Percentiles rank a stretch among this genome's conserved stretches.
Evolutionary conservation across 2,888 invertebrate species (phyloP).

Genomic region (Dolomedes plantarius): DNA sequence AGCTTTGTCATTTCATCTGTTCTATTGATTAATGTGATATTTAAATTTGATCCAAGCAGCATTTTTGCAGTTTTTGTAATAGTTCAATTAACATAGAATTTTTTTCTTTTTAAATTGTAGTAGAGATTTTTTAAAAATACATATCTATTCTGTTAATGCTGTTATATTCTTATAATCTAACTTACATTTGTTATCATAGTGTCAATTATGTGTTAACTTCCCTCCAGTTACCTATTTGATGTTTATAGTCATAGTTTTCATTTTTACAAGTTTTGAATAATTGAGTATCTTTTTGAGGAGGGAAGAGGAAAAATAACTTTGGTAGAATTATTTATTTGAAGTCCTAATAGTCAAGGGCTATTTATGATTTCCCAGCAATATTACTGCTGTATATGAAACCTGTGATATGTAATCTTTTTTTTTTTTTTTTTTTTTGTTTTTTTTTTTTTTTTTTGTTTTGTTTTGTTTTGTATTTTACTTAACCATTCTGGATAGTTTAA

Average conservation of each 20-base stretch:
- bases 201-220: no score
- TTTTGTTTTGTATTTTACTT: not conserved
- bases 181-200: no score
- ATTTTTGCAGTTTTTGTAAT: not conserved
- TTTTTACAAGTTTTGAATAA: no score
- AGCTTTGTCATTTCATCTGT: not conserved
- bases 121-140: not conserved
- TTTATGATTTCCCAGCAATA: not conserved
- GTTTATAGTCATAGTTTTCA: no score
- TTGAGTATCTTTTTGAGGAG: no score
- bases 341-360: constrained; percentile 2
- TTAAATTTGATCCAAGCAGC: not conserved
- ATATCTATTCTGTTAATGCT: not conserved
- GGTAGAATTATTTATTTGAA: no score
- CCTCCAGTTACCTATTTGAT: no score
- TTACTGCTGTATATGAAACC: not conserved
- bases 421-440: not conserved
- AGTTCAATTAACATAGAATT: not conserved
- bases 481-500: not conserved
- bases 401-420: not conserved
- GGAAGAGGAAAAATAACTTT: no score
- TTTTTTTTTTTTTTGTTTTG: no score
- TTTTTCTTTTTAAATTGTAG: no score
- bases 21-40: not conserved
- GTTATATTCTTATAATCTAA: not conserved